phyloP scores from a whole-genome alignment of 2,113 vertebrate species.

The Calonectris borealis region DNA sequence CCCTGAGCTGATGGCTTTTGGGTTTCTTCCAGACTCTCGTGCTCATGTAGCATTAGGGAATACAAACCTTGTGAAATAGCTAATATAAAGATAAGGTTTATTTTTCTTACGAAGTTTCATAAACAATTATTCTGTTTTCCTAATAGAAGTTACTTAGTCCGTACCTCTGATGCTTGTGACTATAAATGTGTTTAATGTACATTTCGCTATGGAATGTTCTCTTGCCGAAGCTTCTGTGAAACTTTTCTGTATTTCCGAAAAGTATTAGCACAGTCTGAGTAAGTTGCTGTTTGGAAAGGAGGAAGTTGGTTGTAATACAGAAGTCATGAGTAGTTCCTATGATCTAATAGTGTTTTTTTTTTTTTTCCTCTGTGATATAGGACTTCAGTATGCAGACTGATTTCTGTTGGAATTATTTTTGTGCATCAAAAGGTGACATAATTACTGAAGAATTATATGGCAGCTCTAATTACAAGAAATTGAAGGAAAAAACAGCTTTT shows the following conservation, averaged over 20 bases:
- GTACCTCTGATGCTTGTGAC: constrained; percentile 12
- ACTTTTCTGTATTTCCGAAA: background rate
- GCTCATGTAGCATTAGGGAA: background rate
- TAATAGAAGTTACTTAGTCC: background rate
- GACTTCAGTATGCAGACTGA: constrained; percentile 58
- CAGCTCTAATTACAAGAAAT: constrained; percentile 26
- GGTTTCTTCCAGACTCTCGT: constrained; percentile 42
- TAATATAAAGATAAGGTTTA: background rate
- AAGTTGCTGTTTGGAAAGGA: constrained; percentile 11
- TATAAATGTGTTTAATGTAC: background rate
- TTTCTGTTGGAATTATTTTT: constrained; percentile 63
- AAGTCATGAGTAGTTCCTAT: constrained; percentile 26
- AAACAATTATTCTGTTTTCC: background rate
- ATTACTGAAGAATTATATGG: constrained; percentile 51
- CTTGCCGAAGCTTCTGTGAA: background rate
- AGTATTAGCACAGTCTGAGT: background rate
- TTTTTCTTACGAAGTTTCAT: background rate
- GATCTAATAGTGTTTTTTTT: constrained; percentile 57
- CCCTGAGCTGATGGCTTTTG: constrained; percentile 42
- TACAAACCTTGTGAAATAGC: constrained; percentile 1
- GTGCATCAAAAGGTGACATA: constrained; percentile 60
- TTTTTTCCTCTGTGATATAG: constrained; percentile 43
- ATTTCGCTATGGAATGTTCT: background rate
- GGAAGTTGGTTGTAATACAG: constrained; percentile 18
- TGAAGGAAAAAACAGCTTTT: constrained; percentile 10